These are phyloP conservation scores for Orthosia gracilis DNA, from an alignment of 2,888 invertebrate genomes.

Conservation along the genomic window DNA sequence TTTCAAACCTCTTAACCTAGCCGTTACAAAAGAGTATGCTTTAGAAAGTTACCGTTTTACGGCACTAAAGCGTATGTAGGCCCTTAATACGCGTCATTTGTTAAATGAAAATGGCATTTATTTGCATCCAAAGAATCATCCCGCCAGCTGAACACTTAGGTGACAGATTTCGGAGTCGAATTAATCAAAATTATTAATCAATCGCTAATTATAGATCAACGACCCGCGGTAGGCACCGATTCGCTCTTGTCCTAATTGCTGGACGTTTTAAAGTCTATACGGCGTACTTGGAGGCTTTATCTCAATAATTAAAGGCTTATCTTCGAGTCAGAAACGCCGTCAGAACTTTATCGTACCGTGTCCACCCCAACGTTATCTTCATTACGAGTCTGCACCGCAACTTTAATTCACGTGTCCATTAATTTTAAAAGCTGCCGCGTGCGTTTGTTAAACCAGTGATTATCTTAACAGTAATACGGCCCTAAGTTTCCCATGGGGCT, in stretches of 20 bases:
- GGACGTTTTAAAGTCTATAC: slow-evolving; percentile 74
- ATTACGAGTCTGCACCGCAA: slow-evolving; percentile 85
- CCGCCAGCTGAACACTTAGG: slow-evolving; percentile 30
- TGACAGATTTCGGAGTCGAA: slow-evolving; percentile 48
- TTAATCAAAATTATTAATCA: slow-evolving; percentile 63
- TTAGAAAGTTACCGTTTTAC: too few species aligned
- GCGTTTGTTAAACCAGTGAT: slow-evolving; percentile 85
- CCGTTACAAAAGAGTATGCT: too few species aligned
- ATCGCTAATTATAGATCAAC: slow-evolving; percentile 66
- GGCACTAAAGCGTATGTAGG: too few species aligned
- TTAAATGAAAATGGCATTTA: slow-evolving; percentile 37
- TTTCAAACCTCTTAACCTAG: too few species aligned
- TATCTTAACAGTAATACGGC: slow-evolving; percentile 82
- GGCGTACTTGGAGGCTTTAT: slow-evolving; percentile 75
- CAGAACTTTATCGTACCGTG: slow-evolving; percentile 85
- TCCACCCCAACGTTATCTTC: slow-evolving; percentile 87
- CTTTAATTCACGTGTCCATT: slow-evolving; percentile 89
- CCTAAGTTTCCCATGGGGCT: slow-evolving; percentile 76
- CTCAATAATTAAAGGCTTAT: slow-evolving; percentile 88
- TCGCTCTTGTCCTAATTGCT: slow-evolving; percentile 72
- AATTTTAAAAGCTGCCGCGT: slow-evolving; percentile 86
- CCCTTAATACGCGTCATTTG: slow-evolving; percentile 35
- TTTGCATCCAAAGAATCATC: slow-evolving; percentile 7
- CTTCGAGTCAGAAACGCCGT: slow-evolving; percentile 84
- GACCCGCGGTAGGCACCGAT: slow-evolving; percentile 50